These are phyloP conservation scores for Aegotheles bennettii DNA, from an alignment of 2,113 vertebrate species.

Conservation along the genomic window DNA sequence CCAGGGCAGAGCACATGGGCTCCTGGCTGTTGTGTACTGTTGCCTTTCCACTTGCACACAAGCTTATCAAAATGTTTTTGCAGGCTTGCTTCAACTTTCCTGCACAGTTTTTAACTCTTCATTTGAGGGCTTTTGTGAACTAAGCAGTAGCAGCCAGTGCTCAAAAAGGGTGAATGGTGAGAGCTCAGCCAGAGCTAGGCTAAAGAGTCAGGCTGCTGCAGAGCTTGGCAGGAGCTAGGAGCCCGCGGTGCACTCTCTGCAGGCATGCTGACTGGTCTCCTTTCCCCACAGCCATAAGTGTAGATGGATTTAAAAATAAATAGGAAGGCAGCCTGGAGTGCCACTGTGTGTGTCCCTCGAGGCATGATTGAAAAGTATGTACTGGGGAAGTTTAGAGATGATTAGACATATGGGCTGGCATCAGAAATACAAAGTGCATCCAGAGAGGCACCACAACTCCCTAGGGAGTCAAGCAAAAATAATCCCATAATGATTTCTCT, in stretches of 20 bases:
- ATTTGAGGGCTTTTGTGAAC: neutral
- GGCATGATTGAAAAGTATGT: neutral
- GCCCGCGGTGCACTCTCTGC: neutral
- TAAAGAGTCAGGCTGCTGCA: neutral
- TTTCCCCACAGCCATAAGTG: neutral
- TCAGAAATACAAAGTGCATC: neutral
- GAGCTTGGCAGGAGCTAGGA: neutral
- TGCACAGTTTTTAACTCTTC: neutral
- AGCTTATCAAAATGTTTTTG: constrained; percentile 45
- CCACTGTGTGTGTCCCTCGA: neutral
- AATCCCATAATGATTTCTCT: neutral
- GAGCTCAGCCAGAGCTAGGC: neutral
- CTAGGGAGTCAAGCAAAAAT: neutral
- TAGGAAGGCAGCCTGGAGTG: neutral
- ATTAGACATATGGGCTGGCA: neutral
- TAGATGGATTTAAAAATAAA: constrained; percentile 6
- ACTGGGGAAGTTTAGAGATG: neutral
- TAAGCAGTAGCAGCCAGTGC: neutral
- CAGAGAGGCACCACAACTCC: neutral
- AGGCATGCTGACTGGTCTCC: neutral
- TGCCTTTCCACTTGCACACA: constrained; percentile 19
- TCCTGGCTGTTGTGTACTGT: neutral
- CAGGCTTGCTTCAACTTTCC: neutral
- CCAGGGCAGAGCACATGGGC: constrained; percentile 30
- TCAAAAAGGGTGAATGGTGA: neutral